Percentiles rank a stretch among this genome's conserved stretches.
phyloP scores from a whole-genome alignment of 2,888 invertebrate species.

The Agrotis clavis region DNA sequence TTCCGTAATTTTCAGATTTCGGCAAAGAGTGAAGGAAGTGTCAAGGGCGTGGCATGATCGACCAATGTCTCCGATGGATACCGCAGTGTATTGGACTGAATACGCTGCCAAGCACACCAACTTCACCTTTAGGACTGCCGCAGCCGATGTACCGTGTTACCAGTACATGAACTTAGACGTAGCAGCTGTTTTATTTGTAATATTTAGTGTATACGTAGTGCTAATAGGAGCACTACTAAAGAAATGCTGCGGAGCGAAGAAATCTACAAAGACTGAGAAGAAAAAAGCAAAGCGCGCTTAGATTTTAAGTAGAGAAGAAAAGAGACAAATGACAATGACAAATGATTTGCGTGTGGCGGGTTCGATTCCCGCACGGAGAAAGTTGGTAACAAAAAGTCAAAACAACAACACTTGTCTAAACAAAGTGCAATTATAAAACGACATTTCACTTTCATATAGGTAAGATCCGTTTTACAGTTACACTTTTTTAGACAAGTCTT shows the following conservation, averaged over 20 bases:
- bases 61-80: constrained; percentile 91
- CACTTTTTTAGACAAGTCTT: no score
- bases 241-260: constrained; percentile 55
- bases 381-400: no score
- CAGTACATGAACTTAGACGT: constrained; percentile 87
- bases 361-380: no score
- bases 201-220: constrained; percentile 58
- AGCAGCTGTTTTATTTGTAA: constrained; percentile 59
- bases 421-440: no score
- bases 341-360: no score
- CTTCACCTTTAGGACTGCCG: constrained; percentile 85
- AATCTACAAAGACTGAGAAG: constrained; percentile 49
- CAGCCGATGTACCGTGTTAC: constrained; percentile 90
- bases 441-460: no score
- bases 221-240: constrained; percentile 51
- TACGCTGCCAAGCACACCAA: constrained; percentile 91
- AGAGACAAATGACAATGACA: background rate
- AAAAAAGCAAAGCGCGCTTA: constrained; percentile 67
- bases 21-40: constrained; percentile 83
- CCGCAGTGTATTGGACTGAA: constrained; percentile 93
- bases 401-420: background rate
- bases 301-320: constrained; percentile 23
- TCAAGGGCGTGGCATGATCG: constrained; percentile 91
- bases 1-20: constrained; percentile 79
- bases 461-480: no score